These are phyloP conservation scores for Paratrypauchen microcephalus DNA, from an alignment of 2,797 vertebrate species.

Conservation along the genomic window DNA sequence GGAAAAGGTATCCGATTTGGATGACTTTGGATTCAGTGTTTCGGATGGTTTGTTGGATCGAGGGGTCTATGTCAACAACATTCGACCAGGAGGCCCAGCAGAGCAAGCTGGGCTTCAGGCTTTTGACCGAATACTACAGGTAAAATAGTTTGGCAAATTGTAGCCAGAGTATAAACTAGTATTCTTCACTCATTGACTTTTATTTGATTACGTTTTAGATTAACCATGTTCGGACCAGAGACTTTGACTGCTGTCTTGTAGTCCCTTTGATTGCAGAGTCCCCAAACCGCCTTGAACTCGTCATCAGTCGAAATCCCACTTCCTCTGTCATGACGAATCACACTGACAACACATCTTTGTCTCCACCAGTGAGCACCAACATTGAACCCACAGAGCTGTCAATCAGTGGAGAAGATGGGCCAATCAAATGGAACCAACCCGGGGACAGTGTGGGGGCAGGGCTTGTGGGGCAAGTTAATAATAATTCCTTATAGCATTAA, in stretches of 20 bases:
- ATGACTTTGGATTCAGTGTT: constrained; percentile 98
- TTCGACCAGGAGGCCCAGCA: constrained; percentile 88
- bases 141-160: constrained; percentile 48
- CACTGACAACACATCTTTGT: constrained; percentile 43
- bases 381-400: constrained; percentile 43
- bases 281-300: constrained; percentile 92
- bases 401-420: constrained; percentile 46
- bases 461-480: constrained; percentile 53
- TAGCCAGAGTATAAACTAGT: not conserved
- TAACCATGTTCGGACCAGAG: constrained; percentile 94
- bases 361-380: constrained; percentile 44
- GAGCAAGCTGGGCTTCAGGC: constrained; percentile 87
- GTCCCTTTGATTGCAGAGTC: constrained; percentile 97
- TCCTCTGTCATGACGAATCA: constrained; percentile 64
- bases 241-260: constrained; percentile 98
- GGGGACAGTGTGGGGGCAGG: constrained; percentile 54
- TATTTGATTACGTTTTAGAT: constrained; percentile 73
- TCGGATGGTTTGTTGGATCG: constrained; percentile 94
- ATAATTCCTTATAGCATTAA: constrained; percentile 68
- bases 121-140: constrained; percentile 93
- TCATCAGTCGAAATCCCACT: constrained; percentile 92
- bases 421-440: constrained; percentile 68
- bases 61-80: constrained; percentile 95
- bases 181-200: not conserved
- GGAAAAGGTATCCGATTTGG: constrained; percentile 75